phyloP scores from a whole-genome alignment of 2,113 vertebrate species.

The Bucco capensis region DNA sequence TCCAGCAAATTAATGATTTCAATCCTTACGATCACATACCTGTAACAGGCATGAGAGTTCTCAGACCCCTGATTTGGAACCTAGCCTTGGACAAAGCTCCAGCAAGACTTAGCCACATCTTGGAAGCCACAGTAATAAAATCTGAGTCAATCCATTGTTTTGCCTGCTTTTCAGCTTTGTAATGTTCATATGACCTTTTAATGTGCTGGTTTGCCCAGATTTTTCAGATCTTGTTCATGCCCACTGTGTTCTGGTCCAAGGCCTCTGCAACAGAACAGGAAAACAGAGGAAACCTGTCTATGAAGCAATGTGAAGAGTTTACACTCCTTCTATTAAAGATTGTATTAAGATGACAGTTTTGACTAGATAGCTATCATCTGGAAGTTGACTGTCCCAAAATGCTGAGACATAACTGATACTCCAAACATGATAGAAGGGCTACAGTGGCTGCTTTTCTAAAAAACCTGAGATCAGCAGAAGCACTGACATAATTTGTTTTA shows the following conservation, averaged over 20 bases:
- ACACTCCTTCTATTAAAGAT: not conserved
- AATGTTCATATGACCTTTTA: not conserved
- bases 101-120: not conserved
- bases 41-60: not conserved
- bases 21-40: not conserved
- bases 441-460: not conserved
- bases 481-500: not conserved
- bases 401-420: not conserved
- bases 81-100: not conserved
- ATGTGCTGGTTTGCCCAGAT: not conserved
- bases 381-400: not conserved
- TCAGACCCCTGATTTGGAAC: not conserved
- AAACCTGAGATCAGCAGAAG: not conserved
- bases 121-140: not conserved
- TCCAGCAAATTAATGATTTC: not conserved
- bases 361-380: not conserved
- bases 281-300: not conserved
- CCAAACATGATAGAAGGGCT: not conserved
- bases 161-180: not conserved
- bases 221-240: not conserved
- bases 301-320: not conserved
- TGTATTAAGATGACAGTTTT: not conserved
- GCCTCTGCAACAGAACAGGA: not conserved
- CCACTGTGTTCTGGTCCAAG: no score
- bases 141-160: not conserved